These are phyloP conservation scores for Ormyrus pomaceus DNA, from an alignment of 2,888 invertebrate genomes.

Conservation along the genomic window DNA sequence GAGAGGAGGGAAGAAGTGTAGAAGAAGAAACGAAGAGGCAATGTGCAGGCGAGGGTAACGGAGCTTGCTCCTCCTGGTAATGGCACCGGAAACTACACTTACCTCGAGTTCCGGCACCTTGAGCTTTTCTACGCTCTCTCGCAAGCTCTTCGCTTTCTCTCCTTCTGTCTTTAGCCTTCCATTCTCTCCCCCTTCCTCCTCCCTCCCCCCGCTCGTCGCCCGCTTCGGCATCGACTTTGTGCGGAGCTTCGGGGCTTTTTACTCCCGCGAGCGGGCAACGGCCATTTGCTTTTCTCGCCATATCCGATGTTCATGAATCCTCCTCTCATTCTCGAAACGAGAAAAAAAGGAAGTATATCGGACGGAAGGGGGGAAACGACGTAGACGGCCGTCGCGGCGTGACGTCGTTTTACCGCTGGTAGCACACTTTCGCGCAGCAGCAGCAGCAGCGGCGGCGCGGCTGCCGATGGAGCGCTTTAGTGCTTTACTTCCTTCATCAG, in stretches of 20 bases:
- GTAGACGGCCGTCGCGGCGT: neutral
- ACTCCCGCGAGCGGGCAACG: slow-evolving; percentile 57
- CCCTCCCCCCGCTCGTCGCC: neutral
- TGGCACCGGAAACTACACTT: slow-evolving; percentile 72
- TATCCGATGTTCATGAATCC: slow-evolving; percentile 67
- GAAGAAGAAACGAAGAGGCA: slow-evolving; percentile 51
- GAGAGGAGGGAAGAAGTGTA: slow-evolving; percentile 41
- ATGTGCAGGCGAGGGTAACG: slow-evolving; percentile 61
- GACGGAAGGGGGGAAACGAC: slow-evolving; percentile 17
- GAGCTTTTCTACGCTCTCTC: slow-evolving; percentile 57
- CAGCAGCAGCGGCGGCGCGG: neutral
- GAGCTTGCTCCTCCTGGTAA: slow-evolving; percentile 65
- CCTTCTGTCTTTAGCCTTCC: neutral
- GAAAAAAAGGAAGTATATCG: neutral
- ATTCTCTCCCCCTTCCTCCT: slow-evolving; percentile 3
- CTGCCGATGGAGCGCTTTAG: slow-evolving; percentile 26
- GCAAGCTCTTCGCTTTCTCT: neutral
- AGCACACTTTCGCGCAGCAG: neutral
- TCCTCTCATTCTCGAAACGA: slow-evolving; percentile 33
- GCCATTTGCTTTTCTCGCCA: slow-evolving; percentile 59
- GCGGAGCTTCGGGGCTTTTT: slow-evolving; percentile 49
- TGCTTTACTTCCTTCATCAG: slow-evolving; percentile 33
- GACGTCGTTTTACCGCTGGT: slow-evolving; percentile 16
- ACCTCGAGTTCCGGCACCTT: slow-evolving; percentile 68
- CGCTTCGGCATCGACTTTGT: slow-evolving; percentile 46